Conservation (phyloP, 2,888 invertebrate genomes). For the Dicroscelio sp. region DNA sequence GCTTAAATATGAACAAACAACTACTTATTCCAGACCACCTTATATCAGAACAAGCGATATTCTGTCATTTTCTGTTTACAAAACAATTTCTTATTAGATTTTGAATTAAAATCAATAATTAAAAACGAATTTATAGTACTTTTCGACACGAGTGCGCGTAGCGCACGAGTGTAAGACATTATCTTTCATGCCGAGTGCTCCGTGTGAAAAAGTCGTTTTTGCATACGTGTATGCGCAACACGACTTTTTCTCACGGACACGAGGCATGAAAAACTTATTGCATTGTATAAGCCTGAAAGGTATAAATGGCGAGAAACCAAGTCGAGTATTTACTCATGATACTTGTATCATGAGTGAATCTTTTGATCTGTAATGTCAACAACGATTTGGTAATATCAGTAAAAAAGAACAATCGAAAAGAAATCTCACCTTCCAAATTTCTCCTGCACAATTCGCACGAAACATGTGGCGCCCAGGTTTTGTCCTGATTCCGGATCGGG, state of each 20-base stretch:
- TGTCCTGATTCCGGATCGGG: conserved; percentile 18
- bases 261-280: no score
- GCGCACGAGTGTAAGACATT: no score
- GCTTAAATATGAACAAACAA: background rate
- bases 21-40: background rate
- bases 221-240: no score
- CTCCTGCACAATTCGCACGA: conserved; percentile 13
- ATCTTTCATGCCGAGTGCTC: no score
- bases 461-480: conserved; percentile 40
- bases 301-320: background rate
- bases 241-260: no score
- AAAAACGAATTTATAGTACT: no score
- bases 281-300: background rate
- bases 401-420: background rate
- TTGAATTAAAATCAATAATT: no score
- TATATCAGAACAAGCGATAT: no score
- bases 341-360: background rate
- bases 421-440: conserved; percentile 11
- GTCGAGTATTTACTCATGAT: background rate
- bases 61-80: no score
- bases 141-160: no score
- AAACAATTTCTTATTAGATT: no score
- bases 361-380: background rate
- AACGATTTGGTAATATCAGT: background rate
- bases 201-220: no score